Conservation (phyloP, 2,888 invertebrate species). For the Heterodera filipjevi region DNA sequence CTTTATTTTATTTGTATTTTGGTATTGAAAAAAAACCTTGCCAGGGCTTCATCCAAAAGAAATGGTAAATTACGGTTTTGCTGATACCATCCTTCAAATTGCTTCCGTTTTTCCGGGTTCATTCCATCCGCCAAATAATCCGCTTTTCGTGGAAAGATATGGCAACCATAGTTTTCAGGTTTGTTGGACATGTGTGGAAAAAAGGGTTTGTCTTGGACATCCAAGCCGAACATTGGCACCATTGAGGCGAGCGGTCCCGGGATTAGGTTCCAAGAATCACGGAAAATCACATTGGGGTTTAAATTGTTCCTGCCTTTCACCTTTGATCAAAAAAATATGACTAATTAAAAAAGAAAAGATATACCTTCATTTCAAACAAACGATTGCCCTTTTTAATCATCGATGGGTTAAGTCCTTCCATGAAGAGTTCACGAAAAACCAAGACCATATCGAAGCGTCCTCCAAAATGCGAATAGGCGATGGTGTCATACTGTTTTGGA, state of each 20-base stretch:
- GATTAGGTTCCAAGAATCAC: slow-evolving; percentile 16
- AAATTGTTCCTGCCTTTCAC: not conserved
- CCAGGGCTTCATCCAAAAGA: not conserved
- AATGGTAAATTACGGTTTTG: not conserved
- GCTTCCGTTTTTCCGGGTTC: slow-evolving; percentile 13
- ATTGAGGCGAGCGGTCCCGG: slow-evolving; percentile 13
- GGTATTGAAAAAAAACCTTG: not conserved
- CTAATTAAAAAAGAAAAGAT: not conserved
- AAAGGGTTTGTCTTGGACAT: slow-evolving; percentile 21
- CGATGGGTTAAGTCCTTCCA: not conserved
- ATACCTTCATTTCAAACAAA: not conserved
- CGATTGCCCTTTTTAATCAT: slow-evolving; percentile 13
- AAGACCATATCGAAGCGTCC: slow-evolving; percentile 23
- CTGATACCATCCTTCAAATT: slow-evolving; percentile 12
- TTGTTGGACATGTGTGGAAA: slow-evolving; percentile 5
- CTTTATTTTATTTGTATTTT: too few species aligned
- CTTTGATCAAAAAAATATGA: not conserved
- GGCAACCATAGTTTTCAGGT: not conserved
- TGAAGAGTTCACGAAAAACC: slow-evolving; percentile 20
- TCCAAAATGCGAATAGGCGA: slow-evolving; percentile 14
- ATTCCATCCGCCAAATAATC: slow-evolving; percentile 15
- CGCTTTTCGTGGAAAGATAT: not conserved
- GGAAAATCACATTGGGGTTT: slow-evolving; percentile 1
- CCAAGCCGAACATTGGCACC: slow-evolving; percentile 13
- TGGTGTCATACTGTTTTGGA: slow-evolving; percentile 11